Evolutionary conservation across 2,113 vertebrate species (phyloP).

Genomic region (Colius striatus): DNA sequence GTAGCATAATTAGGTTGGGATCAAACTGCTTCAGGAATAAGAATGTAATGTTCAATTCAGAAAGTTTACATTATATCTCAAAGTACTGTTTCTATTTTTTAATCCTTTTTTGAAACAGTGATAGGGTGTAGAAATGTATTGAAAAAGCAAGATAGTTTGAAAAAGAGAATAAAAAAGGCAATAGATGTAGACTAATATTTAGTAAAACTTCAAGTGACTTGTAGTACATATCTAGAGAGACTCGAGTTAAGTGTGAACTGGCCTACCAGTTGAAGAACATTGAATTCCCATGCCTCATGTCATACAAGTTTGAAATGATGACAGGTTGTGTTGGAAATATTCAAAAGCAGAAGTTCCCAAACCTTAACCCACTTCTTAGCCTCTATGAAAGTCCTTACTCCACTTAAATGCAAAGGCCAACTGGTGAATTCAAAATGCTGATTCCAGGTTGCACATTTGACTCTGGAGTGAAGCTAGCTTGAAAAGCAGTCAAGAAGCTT

Average conservation of each 20-base stretch:
- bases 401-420: not conserved
- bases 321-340: not conserved
- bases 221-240: fast-evolving
- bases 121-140: not conserved
- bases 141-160: not conserved
- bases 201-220: not conserved
- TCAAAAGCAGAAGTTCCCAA: not conserved
- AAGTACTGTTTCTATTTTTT: not conserved
- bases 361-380: not conserved
- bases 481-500: not conserved
- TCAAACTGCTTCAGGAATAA: not conserved
- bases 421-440: not conserved
- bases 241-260: not conserved
- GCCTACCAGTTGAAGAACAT: not conserved
- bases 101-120: not conserved
- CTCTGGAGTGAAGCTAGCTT: not conserved
- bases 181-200: not conserved
- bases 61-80: not conserved
- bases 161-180: not conserved
- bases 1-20: not conserved
- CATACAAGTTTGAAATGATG: not conserved
- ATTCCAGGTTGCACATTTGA: not conserved
- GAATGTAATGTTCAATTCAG: not conserved
- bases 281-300: not conserved
- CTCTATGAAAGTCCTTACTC: not conserved